Base-by-base conservation (phyloP, 2,113 vertebrate genomes). In the Anguilla japonica region DNA sequence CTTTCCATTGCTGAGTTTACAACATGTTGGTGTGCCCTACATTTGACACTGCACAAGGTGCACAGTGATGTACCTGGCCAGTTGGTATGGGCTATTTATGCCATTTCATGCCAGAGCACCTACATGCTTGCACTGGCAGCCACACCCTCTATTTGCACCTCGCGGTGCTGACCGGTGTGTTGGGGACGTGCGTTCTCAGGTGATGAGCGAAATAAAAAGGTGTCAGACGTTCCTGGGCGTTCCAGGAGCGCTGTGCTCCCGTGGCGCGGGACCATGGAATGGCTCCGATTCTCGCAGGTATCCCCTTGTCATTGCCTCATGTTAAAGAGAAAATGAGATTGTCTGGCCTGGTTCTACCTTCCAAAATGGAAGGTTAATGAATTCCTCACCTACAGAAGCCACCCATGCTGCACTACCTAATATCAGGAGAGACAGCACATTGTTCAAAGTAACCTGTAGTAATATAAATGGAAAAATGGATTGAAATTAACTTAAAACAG, bases 151-250 rank as follows among this genome's bases (percentile, higher is more conserved):
- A 67, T 87, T 82, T 46, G 41, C 85, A 83, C 81, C 81, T 87
- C 34, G 5, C 29, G 13, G 46, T 41, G 22, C 46, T 79, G 46
- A 22, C 84, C 40, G 43, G 60, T 46, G 40, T 60, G 82, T 67
- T 57, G 60, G 50, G 60, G 82, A 46, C 46, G 83, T 57, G 41
- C 60, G 41, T 63, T 75, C n/a, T 16, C 34, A 43, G 75, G 83
- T 22, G 41, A 56, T 41, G 18, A 18, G 50, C 88, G 88, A 84
- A 92, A 88, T 91, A 89, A 84, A 53, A 43, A 88, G 88, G 84
- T 83, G 84, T 93, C 87, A 89, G 89, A 88, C 88, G 82, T 85
- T 87, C 89, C 88, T 90, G 83, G 88, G 89, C 89, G 88, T 87
- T 26, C n/a, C 67, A 41, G n/a, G 87, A 85, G 41, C 26, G 1